These are phyloP conservation scores for Saxidomus purpurata DNA, from an alignment of 1,140 invertebrate species.

Conservation along the genomic window DNA sequence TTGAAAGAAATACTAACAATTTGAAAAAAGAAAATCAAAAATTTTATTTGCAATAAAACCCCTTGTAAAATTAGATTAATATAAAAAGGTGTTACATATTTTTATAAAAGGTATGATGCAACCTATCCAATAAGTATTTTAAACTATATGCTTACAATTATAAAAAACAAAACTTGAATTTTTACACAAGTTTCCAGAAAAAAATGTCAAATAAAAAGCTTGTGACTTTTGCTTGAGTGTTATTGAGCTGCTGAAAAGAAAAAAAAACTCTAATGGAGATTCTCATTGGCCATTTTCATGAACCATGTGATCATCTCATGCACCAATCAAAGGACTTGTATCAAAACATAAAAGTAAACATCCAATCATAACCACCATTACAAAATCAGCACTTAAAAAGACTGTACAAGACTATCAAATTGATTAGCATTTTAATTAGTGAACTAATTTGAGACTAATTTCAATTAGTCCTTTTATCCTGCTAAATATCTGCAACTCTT, in stretches of 20 bases:
- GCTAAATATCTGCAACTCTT: background rate
- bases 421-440: conserved; percentile 48
- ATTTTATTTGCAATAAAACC: background rate
- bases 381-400: conserved; percentile 33
- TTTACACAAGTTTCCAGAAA: no score
- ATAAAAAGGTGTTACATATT: background rate
- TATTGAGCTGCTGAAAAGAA: background rate
- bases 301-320: conserved; percentile 61
- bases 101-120: background rate
- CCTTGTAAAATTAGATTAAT: background rate
- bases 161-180: no score
- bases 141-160: background rate
- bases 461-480: background rate
- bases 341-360: conserved; percentile 51
- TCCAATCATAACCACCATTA: conserved; percentile 41
- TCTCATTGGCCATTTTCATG: conserved; percentile 49
- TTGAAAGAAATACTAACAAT: background rate
- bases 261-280: conserved; percentile 40
- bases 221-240: background rate
- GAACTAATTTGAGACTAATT: conserved; percentile 32
- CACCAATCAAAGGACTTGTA: conserved; percentile 57
- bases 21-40: background rate
- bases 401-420: conserved; percentile 41
- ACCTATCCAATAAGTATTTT: background rate
- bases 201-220: background rate